Evolutionary conservation across 2,888 invertebrate species (phyloP), one percentile per base, ranked within the genome.

Genomic region (Sinotaia quadrata): DNA sequence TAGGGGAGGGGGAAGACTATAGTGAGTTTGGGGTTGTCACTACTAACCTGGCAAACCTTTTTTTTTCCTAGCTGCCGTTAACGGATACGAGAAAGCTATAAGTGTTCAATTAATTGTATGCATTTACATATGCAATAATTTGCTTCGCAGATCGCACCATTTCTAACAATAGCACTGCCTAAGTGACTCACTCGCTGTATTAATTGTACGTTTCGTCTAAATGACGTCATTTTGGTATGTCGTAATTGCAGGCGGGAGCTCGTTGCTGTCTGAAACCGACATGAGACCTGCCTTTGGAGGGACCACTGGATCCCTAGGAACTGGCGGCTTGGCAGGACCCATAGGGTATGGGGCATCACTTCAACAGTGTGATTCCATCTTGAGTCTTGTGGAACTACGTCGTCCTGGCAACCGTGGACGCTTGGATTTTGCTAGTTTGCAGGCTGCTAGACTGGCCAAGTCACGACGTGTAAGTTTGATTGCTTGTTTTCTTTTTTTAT

Each of bases 401-500:
- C 44, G 63, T 8, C 62, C 72, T 10, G 18, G 18, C 31, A 52
- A 52, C 54, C 41, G 65, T 8, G 65, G 65, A 10, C 27, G 65
- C 21, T 31, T 56, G 47, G 65, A 65, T 47, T 49, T 66, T 4
- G 59, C 56, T 0, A 31, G 65, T 10, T 24, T 52, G 24, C 54
- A 67, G n/a, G 33, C 69, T 4, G 61, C 60, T 24, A 71, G 65
- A 57, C 52, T 71, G 63, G 71, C 71, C 47, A 74, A 74, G 65
- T 59, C 60, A 54, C 66, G 74, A 36, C 58, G 74, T 63, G 74
- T 74, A 21, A 74, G 74, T 71, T n/a, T n/a, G n/a, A n/a, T n/a
- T n/a, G n/a, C n/a, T n/a, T n/a, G n/a, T n/a, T n/a, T n/a, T n/a
- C n/a, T n/a, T n/a, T n/a, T n/a, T n/a, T n/a, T n/a, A n/a, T n/a